phyloP scores from a whole-genome alignment of 1,140 invertebrate species.

The Hetaerina americana region DNA sequence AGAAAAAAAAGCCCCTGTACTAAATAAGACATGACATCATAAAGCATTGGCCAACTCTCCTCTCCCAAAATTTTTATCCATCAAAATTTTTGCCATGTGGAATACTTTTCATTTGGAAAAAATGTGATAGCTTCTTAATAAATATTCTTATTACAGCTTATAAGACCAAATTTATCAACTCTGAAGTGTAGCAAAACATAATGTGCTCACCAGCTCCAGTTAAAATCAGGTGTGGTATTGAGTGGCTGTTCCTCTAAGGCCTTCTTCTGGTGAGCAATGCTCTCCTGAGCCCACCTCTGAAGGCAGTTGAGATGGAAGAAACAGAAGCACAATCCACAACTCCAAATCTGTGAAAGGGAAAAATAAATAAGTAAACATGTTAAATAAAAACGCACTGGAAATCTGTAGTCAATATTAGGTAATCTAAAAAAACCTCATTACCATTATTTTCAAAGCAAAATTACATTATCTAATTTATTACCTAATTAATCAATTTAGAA shows the following conservation, averaged over 20 bases:
- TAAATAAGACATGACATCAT: no score
- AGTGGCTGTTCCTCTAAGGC: slow-evolving; percentile 32
- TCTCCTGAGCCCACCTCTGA: slow-evolving; percentile 85
- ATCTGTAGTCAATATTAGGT: no score
- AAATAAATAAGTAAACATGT: slow-evolving; percentile 10
- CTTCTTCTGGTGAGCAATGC: slow-evolving; percentile 53
- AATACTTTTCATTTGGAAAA: slow-evolving; percentile 18
- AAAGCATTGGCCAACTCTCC: no score
- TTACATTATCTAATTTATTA: not conserved
- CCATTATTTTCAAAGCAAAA: slow-evolving; percentile 11
- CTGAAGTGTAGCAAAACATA: slow-evolving; percentile 5
- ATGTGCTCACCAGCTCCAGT: slow-evolving; percentile 31
- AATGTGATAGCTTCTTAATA: no score
- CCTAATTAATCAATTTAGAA: no score
- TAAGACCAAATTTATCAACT: no score
- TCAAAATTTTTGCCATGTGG: slow-evolving; percentile 22
- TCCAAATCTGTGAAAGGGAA: slow-evolving; percentile 58
- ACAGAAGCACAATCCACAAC: slow-evolving; percentile 60
- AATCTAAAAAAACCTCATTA: slow-evolving; percentile 3
- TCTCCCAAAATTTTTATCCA: no score
- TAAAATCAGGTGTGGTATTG: slow-evolving; percentile 11
- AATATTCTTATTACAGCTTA: no score
- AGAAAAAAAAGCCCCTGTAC: no score
- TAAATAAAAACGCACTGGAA: no score
- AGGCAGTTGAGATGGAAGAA: slow-evolving; percentile 83